A percentile compares a stretch with the other conserved stretches of the same genome.
These are phyloP conservation scores for Corydoras maculifer DNA, from an alignment of 2,113 vertebrate genomes.

Conservation along the genomic window DNA sequence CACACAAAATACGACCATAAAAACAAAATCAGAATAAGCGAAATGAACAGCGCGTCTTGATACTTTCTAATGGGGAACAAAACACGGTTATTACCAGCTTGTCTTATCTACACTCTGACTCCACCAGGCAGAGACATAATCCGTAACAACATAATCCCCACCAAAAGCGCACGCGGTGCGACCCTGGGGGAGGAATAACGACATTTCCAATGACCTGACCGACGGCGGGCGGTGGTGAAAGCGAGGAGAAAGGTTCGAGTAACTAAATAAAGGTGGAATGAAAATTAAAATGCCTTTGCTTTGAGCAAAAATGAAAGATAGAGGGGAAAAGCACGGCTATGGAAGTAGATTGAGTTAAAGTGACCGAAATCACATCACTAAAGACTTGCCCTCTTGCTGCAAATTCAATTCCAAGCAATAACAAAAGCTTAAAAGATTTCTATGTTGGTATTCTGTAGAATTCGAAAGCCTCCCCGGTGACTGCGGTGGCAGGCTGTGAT, in stretches of 20 bases:
- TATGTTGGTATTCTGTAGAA: constrained; percentile 69
- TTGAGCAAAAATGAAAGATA: constrained; percentile 71
- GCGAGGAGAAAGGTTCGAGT: constrained; percentile 41
- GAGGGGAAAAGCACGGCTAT: constrained; percentile 73
- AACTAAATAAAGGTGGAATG: constrained; percentile 76
- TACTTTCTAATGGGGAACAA: constrained; percentile 34
- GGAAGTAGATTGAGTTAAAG: constrained; percentile 83
- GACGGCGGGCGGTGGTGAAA: constrained; percentile 61
- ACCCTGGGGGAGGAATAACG: constrained; percentile 54
- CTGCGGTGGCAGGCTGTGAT: constrained; percentile 76
- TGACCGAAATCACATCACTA: constrained; percentile 85
- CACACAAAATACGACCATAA: too few species aligned
- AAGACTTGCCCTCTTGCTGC: constrained; percentile 87
- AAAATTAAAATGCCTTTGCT: constrained; percentile 93
- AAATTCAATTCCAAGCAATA: constrained; percentile 96
- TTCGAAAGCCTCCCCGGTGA: constrained; percentile 76
- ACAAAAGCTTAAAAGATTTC: constrained; percentile 85
- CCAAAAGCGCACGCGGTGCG: constrained; percentile 37
- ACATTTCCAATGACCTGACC: constrained; percentile 58
- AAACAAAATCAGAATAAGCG: too few species aligned
- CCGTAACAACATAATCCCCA: constrained; percentile 54
- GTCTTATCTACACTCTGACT: constrained; percentile 33
- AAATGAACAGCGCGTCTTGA: constrained; percentile 1
- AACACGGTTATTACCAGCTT: constrained; percentile 37
- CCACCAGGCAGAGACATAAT: constrained; percentile 44